phyloP scores from a whole-genome alignment of 2,888 invertebrate species.

The Coelinius sp. region DNA sequence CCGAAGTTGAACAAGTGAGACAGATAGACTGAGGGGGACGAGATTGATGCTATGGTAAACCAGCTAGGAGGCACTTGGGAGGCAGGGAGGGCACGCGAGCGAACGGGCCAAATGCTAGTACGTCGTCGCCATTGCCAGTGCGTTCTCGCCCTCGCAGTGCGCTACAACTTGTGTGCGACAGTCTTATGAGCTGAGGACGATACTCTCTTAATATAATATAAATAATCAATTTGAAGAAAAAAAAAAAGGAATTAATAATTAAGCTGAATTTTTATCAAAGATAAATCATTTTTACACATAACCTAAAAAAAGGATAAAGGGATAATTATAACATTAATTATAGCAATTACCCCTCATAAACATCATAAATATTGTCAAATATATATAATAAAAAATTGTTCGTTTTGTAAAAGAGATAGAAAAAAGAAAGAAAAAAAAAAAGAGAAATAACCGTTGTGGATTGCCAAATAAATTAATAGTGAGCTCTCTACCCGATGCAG shows the following conservation, averaged over 20 bases:
- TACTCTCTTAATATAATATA: no score
- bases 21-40: slow-evolving; percentile 41
- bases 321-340: neutral
- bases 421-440: no score
- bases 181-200: slow-evolving; percentile 50
- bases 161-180: slow-evolving; percentile 52
- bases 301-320: slow-evolving; percentile 18
- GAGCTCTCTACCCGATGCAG: slow-evolving; percentile 72
- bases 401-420: no score
- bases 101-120: slow-evolving; percentile 66
- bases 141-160: slow-evolving; percentile 66
- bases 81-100: slow-evolving; percentile 56
- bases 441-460: slow-evolving; percentile 23
- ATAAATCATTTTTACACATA: neutral
- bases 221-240: slow-evolving; percentile 17
- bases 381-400: neutral
- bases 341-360: neutral
- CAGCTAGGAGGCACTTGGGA: slow-evolving; percentile 56
- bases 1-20: slow-evolving; percentile 34
- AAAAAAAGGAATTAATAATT: neutral
- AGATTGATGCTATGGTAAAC: slow-evolving; percentile 46
- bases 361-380: neutral
- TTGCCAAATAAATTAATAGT: slow-evolving; percentile 50
- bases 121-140: slow-evolving; percentile 73
- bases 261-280: neutral